Conservation (phyloP, 1,140 invertebrate genomes). For the Orchesella cincta region DNA sequence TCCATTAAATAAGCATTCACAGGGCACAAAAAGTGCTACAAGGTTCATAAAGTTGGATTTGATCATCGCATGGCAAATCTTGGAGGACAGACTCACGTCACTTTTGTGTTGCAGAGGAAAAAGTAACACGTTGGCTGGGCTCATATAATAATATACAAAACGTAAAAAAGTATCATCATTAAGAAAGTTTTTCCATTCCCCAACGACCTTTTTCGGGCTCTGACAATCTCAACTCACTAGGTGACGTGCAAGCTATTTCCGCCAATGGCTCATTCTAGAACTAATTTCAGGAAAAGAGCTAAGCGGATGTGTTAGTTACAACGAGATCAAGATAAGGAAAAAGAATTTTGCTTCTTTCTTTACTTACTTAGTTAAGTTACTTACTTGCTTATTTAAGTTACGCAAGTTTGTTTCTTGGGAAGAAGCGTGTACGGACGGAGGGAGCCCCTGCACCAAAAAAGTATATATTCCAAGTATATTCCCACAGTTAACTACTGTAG, state of each 20-base stretch:
- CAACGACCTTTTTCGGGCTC: conserved; percentile 11
- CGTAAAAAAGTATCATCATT: conserved; percentile 21
- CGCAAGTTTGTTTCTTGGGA: background rate
- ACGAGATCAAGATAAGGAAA: background rate
- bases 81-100: background rate
- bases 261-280: conserved; percentile 27
- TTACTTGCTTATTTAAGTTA: background rate
- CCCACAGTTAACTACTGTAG: too few relatives aligned
- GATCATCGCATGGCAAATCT: background rate
- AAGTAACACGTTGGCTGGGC: background rate
- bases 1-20: background rate
- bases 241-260: conserved; percentile 21
- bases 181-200: conserved; percentile 27
- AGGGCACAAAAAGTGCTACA: background rate
- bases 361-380: background rate
- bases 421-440: too few relatives aligned
- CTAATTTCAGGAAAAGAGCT: conserved; percentile 26
- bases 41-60: background rate
- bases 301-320: conserved; percentile 18
- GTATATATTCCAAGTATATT: too few relatives aligned
- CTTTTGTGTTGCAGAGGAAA: background rate
- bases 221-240: background rate
- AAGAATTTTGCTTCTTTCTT: background rate
- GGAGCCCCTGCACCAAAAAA: too few relatives aligned
- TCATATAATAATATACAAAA: background rate